Base-by-base conservation (phyloP, 2,797 vertebrate genomes). In the Crenichthys baileyi region DNA sequence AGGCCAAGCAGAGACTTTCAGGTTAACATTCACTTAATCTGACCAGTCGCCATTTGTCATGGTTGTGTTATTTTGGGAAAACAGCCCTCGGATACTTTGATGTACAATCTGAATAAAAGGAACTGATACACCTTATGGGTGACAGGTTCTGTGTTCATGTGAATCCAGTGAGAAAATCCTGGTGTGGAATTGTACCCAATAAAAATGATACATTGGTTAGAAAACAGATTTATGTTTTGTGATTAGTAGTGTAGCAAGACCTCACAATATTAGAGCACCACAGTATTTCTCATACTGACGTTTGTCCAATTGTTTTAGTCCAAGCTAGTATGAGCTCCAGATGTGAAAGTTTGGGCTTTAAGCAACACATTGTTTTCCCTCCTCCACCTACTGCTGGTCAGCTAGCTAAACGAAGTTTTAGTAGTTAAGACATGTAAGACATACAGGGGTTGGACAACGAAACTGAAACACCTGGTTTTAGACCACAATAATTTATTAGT, bases 91-190 rank as follows among this genome's bases (percentile, higher is more conserved):
- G 75, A 88, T 75, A 85, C 84, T 83, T 84, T 83, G 85, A 89
- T 87, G 85, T 87, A 88, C 72, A 86, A 53, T 77, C 87, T 90
- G 80, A 92, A 94, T 90, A 51, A 90, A 95, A 88, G 86, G 82
- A 70, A 41, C 8, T 36, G 20, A 78, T 81, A 80, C 83, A 86
- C 76, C 88, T 78, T 51, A 80, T 63, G 70, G 61, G 79, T 56
- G 83, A 82, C 70, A 67, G 41, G 48, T 70, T 80, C 58, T 85
- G 79, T 75, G 36, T 83, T 63, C 36, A 61, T 80, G 72, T 83
- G 77, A 83, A 67, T 76, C 82, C 53, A 82, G 44, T 53, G 60
- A 86, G 53, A 73, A 18, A 70, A 61, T 44, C 39, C 65, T 15
- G 39, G 15, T 68, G 36, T 36, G 20, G 36, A 22, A 39, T 67